Evolutionary conservation across 2,797 vertebrate species (phyloP), one percentile per base, ranked within the genome.

Genomic region (Artibeus jamaicensis): DNA sequence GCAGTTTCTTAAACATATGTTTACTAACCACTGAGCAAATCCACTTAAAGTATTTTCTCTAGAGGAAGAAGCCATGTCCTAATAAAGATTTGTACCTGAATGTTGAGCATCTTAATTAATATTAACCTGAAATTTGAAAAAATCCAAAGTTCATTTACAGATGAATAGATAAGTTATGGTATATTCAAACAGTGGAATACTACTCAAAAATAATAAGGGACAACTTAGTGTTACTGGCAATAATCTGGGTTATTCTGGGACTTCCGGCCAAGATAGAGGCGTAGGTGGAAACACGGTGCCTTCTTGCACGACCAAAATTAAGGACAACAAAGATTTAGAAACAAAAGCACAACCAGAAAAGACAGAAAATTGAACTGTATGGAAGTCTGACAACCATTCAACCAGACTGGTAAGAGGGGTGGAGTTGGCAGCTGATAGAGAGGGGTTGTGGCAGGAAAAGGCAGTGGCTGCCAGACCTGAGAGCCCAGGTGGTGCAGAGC

Each of bases 1-100:
- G 24, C 68, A 48, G 50, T 88, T 94, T 91, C 70, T 76, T 91
- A 97, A 96, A 84, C 18, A 74, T 46, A 9, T 22, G 37, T 79
- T 78, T 67, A 29, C 65, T 79, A 5, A 48, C 39, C 55, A 74
- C 10, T 53, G 37, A 79, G 55, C 55, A 92, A 67, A 79, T 91
- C 22, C 8, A 48, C 18, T 71, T 76, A 82, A 82, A 86, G 34
- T 78, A 53, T 86, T 77, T 86, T 9, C 44, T 22, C 21, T 91
- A 71, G 73, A 91, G 32, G 88, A 81, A 77, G 57, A 94, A 86
- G 42, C n/a, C 15, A 50, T 46, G n/a, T 59, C 42, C 34, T 73
- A 79, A 37, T 34, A 68, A 74, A 85, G 44, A 84, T 91, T 87
- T 94, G 65, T 85, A 70, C 15, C 32, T 70, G 10, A 79, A 39